phyloP scores from a whole-genome alignment of 2,888 invertebrate genomes.

The Pedicia rivosa region DNA sequence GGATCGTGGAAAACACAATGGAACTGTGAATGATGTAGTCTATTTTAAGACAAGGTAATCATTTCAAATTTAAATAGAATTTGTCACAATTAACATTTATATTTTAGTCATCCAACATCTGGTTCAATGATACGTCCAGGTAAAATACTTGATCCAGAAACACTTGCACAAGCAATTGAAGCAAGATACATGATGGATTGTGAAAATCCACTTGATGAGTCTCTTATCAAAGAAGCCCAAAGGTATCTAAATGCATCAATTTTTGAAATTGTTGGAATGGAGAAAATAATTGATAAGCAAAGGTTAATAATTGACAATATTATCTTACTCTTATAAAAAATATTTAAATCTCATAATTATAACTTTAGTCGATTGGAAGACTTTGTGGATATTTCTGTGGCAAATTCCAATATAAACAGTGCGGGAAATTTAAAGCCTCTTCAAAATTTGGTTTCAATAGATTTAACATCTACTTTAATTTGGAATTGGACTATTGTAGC shows the following conservation, averaged over 20 bases:
- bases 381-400: conserved; percentile 24
- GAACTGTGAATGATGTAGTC: conserved; percentile 57
- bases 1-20: conserved; percentile 82
- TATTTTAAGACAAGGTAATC: conserved; percentile 61
- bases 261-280: conserved; percentile 82
- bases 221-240: conserved; percentile 44
- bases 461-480: conserved; percentile 26
- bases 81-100: not conserved
- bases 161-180: conserved; percentile 57
- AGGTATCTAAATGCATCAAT: conserved; percentile 63
- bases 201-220: conserved; percentile 39
- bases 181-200: conserved; percentile 38
- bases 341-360: too few relatives aligned
- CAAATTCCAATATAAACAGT: conserved; percentile 36
- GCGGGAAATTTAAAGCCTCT: conserved; percentile 45
- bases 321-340: not conserved
- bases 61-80: not conserved
- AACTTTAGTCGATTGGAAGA: conserved; percentile 28
- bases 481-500: conserved; percentile 30
- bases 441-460: conserved; percentile 21
- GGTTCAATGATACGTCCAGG: conserved; percentile 79
- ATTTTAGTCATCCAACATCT: conserved; percentile 48
- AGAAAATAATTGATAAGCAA: conserved; percentile 55
- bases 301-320: conserved; percentile 32
- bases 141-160: conserved; percentile 57